Percentiles rank a stretch among this genome's conserved stretches.
phyloP scores from a whole-genome alignment of 2,113 vertebrate genomes.

The Salvelinus alpinus region DNA sequence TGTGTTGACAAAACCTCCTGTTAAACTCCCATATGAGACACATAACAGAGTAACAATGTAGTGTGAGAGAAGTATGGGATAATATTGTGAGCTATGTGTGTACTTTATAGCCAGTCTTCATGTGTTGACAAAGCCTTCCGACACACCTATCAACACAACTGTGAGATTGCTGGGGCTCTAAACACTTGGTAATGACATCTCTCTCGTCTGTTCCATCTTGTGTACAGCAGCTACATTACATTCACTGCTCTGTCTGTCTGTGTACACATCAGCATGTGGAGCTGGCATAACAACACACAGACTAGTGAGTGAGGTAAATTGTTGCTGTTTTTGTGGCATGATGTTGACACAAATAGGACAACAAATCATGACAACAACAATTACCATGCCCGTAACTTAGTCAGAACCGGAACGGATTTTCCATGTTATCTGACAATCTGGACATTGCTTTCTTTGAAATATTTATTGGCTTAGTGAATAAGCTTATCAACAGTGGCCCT shows the following conservation, averaged over 20 bases:
- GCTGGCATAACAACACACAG: background rate
- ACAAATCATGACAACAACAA: conserved; percentile 48
- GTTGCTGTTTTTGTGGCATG: conserved; percentile 18
- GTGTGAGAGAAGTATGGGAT: no score
- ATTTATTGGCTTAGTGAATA: conserved; percentile 66
- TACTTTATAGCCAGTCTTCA: no score
- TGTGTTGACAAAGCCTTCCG: background rate
- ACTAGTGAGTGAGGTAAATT: background rate
- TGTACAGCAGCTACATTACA: background rate
- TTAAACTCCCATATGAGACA: no score
- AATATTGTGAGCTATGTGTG: no score
- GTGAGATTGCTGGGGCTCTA: no score
- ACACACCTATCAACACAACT: background rate
- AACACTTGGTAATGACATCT: background rate
- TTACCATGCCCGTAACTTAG: conserved; percentile 37
- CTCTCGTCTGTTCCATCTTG: background rate
- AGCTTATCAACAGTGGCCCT: conserved; percentile 45
- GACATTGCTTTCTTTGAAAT: conserved; percentile 55
- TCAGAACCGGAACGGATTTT: conserved; percentile 44
- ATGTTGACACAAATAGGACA: conserved; percentile 29
- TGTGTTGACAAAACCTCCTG: background rate
- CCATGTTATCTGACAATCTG: conserved; percentile 67
- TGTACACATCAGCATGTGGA: background rate
- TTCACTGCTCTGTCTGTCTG: background rate
- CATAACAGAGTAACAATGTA: no score